A percentile compares a stretch with the other conserved stretches of the same genome.
Conservation (phyloP, 2,888 invertebrate species). For the Brachyopa scutellaris region DNA sequence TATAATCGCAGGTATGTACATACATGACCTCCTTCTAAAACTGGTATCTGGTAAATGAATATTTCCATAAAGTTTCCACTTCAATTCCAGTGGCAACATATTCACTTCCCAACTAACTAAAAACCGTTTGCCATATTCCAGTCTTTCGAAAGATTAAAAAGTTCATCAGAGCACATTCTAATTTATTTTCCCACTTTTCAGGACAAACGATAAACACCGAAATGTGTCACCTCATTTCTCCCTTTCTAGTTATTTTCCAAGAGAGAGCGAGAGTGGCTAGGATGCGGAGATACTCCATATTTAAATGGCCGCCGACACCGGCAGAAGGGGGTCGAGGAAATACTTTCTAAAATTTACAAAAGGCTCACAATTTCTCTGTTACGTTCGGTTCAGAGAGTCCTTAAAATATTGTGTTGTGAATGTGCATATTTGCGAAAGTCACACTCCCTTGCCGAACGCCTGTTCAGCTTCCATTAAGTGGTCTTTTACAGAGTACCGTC, state of each 20-base stretch:
- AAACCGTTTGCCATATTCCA: constrained; percentile 14
- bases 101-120: constrained; percentile 30
- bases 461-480: constrained; percentile 25
- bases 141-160: constrained; percentile 50
- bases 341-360: constrained; percentile 56
- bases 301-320: constrained; percentile 7
- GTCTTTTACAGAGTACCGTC: constrained; percentile 11
- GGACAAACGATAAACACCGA: constrained; percentile 53
- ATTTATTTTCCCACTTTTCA: constrained; percentile 52
- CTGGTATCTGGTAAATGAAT: too few relatives aligned
- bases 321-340: neutral
- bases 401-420: constrained; percentile 41
- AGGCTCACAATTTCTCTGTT: constrained; percentile 61
- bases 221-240: constrained; percentile 54
- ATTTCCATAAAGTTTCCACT: constrained; percentile 8
- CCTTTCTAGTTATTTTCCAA: too few relatives aligned
- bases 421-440: constrained; percentile 6
- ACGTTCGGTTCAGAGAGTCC: constrained; percentile 63
- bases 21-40: too few relatives aligned
- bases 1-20: too few relatives aligned
- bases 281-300: constrained; percentile 12
- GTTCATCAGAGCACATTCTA: constrained; percentile 51
- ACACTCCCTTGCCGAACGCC: constrained; percentile 6
- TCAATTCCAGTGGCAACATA: neutral
- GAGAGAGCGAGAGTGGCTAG: too few relatives aligned